Base-by-base conservation (phyloP, 2,113 vertebrate genomes). In the Tinamus guttatus region DNA sequence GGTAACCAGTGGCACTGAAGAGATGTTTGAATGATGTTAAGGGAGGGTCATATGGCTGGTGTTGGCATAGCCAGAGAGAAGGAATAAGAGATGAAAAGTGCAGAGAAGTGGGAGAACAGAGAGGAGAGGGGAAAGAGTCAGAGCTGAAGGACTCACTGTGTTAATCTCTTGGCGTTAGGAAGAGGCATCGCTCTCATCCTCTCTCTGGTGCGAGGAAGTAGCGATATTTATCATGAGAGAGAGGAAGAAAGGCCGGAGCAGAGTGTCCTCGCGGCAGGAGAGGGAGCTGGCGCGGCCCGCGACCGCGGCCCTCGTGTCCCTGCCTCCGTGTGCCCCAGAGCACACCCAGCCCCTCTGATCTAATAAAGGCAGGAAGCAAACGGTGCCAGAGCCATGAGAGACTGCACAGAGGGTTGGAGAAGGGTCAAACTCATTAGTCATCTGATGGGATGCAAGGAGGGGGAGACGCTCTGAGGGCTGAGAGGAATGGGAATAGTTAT, bases 361-460 rank as follows among this genome's bases (percentile, higher is more conserved):
- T 93, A 82, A 56, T 90, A 92, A 93, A 94, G 95, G 94, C 96
- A 89, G 80, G 97, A 97, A 95, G 89, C 96, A 65, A 88, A 65
- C 68, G 10, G 38, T 67, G 94, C 90, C 2, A 19, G 95, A 96
- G 90, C 88, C 86, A 87, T 96, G 94, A 97, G 97, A 90, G 93
- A 85, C 68, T 97, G 91, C 96, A 95, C 94, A 96, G 81, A 76
- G 69, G 95, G 92, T 85, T 96, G 97, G 43, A 91, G 83, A 96
- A 96, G 95, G 95, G 97, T 97, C 97, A 96, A 71, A 94, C 85
- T 95, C 93, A 92, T 95, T 81, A 95, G 87, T 97, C 97, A 97
- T 86, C 68, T 18, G 78, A 76, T 93, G 88, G 69, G 94, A 89
- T 79, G 83, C 67, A 69, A 62, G 96, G 70, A 94, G 85, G 93